These are phyloP conservation scores for Motacilla tschutschensis DNA, from an alignment of 2,113 vertebrate genomes.

Conservation along the genomic window DNA sequence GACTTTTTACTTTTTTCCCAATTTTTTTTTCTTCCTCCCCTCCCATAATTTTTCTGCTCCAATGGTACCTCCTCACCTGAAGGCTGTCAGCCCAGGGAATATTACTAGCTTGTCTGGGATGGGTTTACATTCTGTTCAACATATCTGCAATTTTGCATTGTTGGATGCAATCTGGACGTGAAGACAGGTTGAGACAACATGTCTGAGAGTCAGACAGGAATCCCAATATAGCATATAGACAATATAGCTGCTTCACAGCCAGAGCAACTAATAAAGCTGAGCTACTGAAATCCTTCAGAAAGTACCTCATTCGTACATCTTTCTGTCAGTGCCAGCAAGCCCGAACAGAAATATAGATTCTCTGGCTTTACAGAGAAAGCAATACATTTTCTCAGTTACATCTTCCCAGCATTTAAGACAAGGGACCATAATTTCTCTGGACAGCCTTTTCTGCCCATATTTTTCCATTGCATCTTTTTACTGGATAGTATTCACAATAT, in stretches of 20 bases:
- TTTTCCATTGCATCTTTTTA: not conserved
- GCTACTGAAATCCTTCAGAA: not conserved
- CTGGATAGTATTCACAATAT: not conserved
- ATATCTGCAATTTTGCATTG: not conserved
- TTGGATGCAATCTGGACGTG: not conserved
- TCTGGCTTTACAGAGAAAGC: not conserved
- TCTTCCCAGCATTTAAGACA: not conserved
- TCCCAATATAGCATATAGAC: not conserved
- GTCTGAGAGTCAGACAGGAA: not conserved
- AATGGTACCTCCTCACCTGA: not conserved
- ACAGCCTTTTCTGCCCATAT: not conserved
- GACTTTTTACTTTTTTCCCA: accelerated
- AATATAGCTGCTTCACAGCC: not conserved
- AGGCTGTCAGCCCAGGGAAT: not conserved
- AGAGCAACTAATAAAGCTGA: not conserved
- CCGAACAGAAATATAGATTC: not conserved
- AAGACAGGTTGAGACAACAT: not conserved
- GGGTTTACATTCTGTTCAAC: not conserved
- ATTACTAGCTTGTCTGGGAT: not conserved
- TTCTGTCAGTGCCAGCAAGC: not conserved
- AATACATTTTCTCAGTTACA: not conserved
- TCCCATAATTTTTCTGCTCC: not conserved
- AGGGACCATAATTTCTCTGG: not conserved
- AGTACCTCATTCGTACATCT: not conserved
- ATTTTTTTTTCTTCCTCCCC: accelerated